Percentiles rank a stretch among this genome's conserved stretches.
Conservation (phyloP, 2,797 vertebrate species). For the Nyctalus aviator region DNA sequence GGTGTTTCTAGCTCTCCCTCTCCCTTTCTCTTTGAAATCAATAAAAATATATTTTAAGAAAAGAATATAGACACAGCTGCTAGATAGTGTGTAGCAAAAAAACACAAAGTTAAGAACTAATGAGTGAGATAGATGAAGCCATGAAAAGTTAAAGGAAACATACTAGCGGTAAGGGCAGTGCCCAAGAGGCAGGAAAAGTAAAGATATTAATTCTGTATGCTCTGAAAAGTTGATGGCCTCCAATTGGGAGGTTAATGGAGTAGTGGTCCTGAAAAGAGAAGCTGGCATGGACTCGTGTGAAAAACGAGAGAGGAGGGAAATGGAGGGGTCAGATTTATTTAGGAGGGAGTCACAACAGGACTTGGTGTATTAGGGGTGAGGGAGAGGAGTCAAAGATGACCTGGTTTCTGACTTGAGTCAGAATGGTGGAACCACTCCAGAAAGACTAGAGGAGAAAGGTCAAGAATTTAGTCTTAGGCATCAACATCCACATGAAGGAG, state of each 20-base stretch:
- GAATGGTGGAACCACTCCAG: neutral
- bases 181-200: neutral
- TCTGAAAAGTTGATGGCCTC: conserved; percentile 20
- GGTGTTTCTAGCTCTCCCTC: too few relatives aligned
- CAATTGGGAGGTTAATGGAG: neutral
- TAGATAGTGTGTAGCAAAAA: conserved; percentile 47
- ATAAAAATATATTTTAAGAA: too few relatives aligned
- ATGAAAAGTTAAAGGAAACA: neutral
- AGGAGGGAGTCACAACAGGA: neutral
- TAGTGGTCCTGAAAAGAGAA: neutral
- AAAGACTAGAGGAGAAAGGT: neutral
- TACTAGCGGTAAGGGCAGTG: neutral
- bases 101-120: conserved; percentile 40
- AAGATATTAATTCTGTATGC: neutral
- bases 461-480: conserved; percentile 12
- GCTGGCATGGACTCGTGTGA: neutral
- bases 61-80: neutral
- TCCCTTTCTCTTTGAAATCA: too few relatives aligned
- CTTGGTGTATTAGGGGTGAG: neutral
- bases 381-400: neutral
- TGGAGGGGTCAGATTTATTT: neutral
- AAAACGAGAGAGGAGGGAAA: neutral
- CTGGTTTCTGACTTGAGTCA: conserved; percentile 36
- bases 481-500: neutral
- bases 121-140: neutral